Evolutionary conservation across 2,113 vertebrate species (phyloP).

Genomic region (Excalfactoria chinensis): DNA sequence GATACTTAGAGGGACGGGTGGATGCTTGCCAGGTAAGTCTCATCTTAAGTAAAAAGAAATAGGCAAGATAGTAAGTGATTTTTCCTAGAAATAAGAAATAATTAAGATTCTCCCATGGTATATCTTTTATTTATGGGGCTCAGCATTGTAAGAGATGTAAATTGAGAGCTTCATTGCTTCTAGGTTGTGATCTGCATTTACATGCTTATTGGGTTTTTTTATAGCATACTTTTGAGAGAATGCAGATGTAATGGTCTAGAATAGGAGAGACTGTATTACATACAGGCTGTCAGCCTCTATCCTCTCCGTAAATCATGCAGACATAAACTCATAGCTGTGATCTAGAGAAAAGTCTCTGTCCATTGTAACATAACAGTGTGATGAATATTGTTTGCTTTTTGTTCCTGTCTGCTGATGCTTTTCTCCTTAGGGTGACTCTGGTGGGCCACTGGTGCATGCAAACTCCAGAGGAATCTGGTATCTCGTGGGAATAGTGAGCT

Average conservation of each 20-base stretch:
- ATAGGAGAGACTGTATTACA: not conserved
- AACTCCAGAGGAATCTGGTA: constrained; percentile 81
- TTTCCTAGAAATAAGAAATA: not conserved
- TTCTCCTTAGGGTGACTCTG: constrained; percentile 88
- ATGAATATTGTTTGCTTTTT: not conserved
- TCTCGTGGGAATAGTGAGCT: constrained; percentile 84
- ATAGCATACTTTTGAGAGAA: not conserved
- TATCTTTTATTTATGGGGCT: not conserved
- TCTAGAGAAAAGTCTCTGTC: not conserved
- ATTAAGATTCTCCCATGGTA: too few species aligned
- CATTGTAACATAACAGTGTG: not conserved
- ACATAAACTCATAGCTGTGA: not conserved
- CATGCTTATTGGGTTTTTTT: not conserved
- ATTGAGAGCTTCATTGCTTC: not conserved
- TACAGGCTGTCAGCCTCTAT: not conserved
- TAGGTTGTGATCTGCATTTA: not conserved
- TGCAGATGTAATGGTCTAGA: not conserved
- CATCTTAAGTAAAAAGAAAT: not conserved
- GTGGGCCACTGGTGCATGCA: constrained; percentile 86
- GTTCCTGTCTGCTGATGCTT: constrained; percentile 25
- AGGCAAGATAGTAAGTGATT: not conserved
- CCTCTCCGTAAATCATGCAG: not conserved
- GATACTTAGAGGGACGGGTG: constrained; percentile 84
- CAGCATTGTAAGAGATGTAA: not conserved
- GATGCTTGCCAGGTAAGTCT: constrained; percentile 92